Base-by-base conservation (phyloP, 2,888 invertebrate genomes). In the Pseudococcus longispinus region DNA sequence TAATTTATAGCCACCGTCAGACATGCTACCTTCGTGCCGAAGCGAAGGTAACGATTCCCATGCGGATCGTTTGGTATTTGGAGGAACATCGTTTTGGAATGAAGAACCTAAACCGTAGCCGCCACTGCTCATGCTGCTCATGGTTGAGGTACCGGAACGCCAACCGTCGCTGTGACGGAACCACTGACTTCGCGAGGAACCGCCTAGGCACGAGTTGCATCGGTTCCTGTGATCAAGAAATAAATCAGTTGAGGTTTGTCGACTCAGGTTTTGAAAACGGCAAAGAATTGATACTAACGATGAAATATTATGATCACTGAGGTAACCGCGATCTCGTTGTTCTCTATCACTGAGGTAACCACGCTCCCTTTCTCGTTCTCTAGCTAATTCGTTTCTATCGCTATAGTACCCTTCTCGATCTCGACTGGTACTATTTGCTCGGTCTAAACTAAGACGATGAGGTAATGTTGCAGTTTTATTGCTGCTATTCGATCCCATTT, bases 131-230 rank as follows among this genome's bases (percentile, higher is more conserved):
- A 91, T 90, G 51, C 92, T 93, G 46, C 92, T 93, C 89, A 94
- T 92, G 80, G 94, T 94, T 82, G 94, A 94, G 89, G 94, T 94
- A 88, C 94, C 94, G 65, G 94, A 94, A 88, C 94, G 94, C 96
- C 96, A 96, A 82, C 96, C 96, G 90, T 96, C 96, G 65, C 96
- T 96, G 91, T 96, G 96, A 20, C 96, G 94, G 92, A 96, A 96
- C 96, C 96, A 96, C 89, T 96, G 96, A 88, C 95, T 95, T 42
- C 96, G 93, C 88, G 96, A 95, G 32, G 96, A 95, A 91, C 96
- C 96, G n/a, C 96, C 96, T 91, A 96, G 95, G 91, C 96, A 96
- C 83, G 95, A 95, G 88, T 96, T 95, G 90, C 96, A 96, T 89
- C 96, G 89, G 84, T 90, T 90, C 89, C 88, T 88, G 46, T n/a